Percentiles rank a stretch among this genome's conserved stretches.
These are phyloP conservation scores for Mamestra brassicae DNA, from an alignment of 2,888 invertebrate genomes.

Conservation along the genomic window DNA sequence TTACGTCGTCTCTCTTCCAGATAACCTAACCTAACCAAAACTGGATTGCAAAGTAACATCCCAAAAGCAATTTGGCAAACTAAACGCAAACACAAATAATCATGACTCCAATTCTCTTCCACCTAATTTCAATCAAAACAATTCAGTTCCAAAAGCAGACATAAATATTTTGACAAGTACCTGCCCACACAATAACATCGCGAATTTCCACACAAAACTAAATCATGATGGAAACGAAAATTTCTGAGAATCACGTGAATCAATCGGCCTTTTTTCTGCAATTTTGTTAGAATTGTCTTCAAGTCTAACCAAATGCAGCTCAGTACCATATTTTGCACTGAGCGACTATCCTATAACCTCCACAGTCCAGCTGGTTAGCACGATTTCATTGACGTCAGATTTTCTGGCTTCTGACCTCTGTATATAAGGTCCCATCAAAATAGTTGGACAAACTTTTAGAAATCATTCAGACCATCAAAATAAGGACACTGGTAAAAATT, in stretches of 20 bases:
- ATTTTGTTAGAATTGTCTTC: too few species aligned
- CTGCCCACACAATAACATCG: slow-evolving; percentile 14
- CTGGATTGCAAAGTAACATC: neutral
- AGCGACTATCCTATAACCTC: too few species aligned
- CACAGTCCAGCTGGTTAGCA: too few species aligned
- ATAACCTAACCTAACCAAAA: neutral
- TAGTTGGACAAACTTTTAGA: too few species aligned
- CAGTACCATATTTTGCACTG: too few species aligned
- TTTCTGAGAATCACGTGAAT: slow-evolving; percentile 47
- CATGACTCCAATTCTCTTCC: slow-evolving; percentile 15
- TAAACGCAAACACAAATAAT: slow-evolving; percentile 34
- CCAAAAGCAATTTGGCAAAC: slow-evolving; percentile 17
- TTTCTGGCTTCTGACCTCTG: too few species aligned
- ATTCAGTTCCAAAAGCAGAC: slow-evolving; percentile 50
- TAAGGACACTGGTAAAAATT: too few species aligned
- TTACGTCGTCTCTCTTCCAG: neutral
- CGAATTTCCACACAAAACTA: slow-evolving; percentile 26
- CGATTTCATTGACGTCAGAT: too few species aligned
- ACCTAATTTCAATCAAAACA: slow-evolving; percentile 44
- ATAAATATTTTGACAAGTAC: slow-evolving; percentile 61
- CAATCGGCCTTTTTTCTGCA: too few species aligned
- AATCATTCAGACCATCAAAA: too few species aligned
- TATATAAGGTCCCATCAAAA: too few species aligned
- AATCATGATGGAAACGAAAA: slow-evolving; percentile 37
- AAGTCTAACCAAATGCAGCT: too few species aligned